Evolutionary conservation across 2,888 invertebrate genomes (phyloP), one percentile per base, ranked within the genome.

Genomic region (Bellardia bayeri): DNA sequence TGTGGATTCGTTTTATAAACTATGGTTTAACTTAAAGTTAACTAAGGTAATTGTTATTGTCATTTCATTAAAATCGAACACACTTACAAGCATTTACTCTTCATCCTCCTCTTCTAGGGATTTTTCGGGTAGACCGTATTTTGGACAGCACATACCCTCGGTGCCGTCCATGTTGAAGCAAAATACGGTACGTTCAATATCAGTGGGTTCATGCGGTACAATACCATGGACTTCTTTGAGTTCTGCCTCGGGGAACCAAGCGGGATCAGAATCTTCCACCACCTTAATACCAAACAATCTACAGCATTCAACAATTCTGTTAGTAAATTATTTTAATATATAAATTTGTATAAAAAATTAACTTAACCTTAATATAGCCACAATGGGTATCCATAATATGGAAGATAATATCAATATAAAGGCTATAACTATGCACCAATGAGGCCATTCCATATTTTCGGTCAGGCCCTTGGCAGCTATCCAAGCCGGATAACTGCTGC

Each of bases 161-260:
- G 96, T 95, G 13, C 98, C 98, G 90, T 98, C 98, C 80, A 96
- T 95, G 89, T 96, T 95, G 90, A 97, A 97, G 92, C 98, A 98
- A 94, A 98, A 98, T 16, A 98, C 94, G 66, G 96, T 92, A 7
- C 96, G 96, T 93, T 98, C 98, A 9, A 96, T 95, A 2, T 96
- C 94, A 0, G 97, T 96, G 0, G 97, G 97, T 92, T 96, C 96
- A 90, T 97, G 97, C 1, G 97, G 97, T 91, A 97, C 96, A 89
- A 98, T 97, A 82, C 97, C 97, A 92, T 98, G 97, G 93, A 97
- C 98, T 92, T 98, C 98, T 89, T 97, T 96, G 1, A 98, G 94
- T 91, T 98, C 98, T 45, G 96, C 96, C 0, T 97, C 97, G 0
- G 98, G 98, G 93, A 98, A 98, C 98, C 98, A 98, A 6, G 98